Evolutionary conservation across 2,797 vertebrate species (phyloP).

Genomic region (Leuciscus waleckii): DNA sequence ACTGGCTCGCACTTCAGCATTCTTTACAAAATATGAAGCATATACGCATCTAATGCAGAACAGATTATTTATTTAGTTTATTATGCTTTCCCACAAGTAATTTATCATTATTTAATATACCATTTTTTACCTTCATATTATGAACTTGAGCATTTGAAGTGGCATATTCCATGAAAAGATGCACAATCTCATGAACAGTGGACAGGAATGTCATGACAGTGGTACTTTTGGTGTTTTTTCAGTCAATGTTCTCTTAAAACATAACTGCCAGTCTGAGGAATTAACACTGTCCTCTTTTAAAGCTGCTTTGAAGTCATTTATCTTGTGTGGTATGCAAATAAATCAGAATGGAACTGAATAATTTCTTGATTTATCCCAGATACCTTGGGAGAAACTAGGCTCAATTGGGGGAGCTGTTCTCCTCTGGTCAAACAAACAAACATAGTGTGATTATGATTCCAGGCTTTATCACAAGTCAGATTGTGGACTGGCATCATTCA

Average conservation of each 20-base stretch:
- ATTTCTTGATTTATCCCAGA: not conserved
- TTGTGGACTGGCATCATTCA: no score
- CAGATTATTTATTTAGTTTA: not conserved
- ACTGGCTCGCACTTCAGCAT: not conserved
- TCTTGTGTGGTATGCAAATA: not conserved
- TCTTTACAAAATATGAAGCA: not conserved
- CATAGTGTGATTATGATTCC: no score
- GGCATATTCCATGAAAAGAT: no score
- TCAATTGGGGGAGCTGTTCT: no score
- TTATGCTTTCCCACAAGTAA: not conserved
- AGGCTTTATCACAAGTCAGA: no score
- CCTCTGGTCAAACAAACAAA: no score
- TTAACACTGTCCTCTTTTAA: not conserved
- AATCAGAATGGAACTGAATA: not conserved
- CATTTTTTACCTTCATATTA: not conserved
- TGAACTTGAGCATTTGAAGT: not conserved
- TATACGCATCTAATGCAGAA: not conserved
- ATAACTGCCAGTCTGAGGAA: not conserved
- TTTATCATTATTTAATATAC: no score
- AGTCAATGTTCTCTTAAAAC: not conserved
- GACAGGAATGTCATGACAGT: slow-evolving; percentile 8
- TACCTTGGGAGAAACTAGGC: no score
- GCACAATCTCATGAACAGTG: not conserved
- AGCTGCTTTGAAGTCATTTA: not conserved
- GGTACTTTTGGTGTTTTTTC: not conserved